Evolutionary conservation across 2,113 vertebrate genomes (phyloP).

Genomic region (Pteruthius melanotis): DNA sequence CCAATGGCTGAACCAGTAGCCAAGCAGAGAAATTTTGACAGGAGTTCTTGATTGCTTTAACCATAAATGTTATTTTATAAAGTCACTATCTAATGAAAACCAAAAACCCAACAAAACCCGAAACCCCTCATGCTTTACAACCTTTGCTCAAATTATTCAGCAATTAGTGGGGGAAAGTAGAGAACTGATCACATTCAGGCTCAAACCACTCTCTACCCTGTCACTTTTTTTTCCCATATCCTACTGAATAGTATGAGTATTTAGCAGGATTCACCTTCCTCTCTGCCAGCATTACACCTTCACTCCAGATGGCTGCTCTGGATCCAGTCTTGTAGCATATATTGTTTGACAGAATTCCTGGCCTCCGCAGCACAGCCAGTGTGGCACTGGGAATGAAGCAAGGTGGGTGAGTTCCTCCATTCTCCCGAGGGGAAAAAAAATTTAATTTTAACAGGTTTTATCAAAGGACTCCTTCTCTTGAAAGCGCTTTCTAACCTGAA

Average conservation of each 20-base stretch:
- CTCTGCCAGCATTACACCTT: not conserved
- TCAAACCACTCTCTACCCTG: not conserved
- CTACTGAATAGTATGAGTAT: not conserved
- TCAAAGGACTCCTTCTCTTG: not conserved
- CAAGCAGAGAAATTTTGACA: not conserved
- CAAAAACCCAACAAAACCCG: not conserved
- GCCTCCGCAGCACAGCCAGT: not conserved
- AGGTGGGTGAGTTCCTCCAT: not conserved
- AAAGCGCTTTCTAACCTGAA: not conserved
- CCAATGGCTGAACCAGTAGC: not conserved
- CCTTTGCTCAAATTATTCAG: not conserved
- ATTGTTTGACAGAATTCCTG: not conserved
- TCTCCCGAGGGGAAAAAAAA: not conserved
- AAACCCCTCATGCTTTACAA: not conserved
- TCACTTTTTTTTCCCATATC: not conserved
- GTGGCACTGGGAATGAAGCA: not conserved
- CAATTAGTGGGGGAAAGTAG: not conserved
- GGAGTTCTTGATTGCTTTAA: not conserved
- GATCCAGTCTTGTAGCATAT: not conserved
- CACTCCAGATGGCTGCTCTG: not conserved
- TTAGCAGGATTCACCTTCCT: not conserved
- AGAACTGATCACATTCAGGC: not conserved
- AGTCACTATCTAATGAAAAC: not conserved
- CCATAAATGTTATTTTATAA: not conserved
- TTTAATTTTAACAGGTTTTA: not conserved